phyloP scores from a whole-genome alignment of 1,140 invertebrate species.

The Lutraria rhynchaena region DNA sequence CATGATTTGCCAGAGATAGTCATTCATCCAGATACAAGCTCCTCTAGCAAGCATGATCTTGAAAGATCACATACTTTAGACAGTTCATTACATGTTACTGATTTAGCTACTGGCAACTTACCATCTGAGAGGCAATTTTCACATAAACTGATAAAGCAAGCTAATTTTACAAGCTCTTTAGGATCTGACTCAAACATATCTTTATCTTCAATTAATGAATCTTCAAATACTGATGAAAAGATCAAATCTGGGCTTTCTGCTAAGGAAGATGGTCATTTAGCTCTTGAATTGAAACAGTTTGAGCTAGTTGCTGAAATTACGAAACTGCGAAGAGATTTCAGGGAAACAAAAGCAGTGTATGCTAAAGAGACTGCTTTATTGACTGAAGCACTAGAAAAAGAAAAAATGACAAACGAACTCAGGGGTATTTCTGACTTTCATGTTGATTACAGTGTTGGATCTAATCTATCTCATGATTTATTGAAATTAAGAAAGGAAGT shows the following conservation, averaged over 20 bases:
- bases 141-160: constrained; percentile 5
- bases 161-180: constrained; percentile 13
- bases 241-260: constrained; percentile 51
- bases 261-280: constrained; percentile 58
- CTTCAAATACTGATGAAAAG: constrained; percentile 46
- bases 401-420: constrained; percentile 53
- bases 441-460: constrained; percentile 29
- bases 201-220: constrained; percentile 14
- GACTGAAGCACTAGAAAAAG: constrained; percentile 71
- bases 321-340: constrained; percentile 65
- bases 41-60: neutral
- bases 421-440: constrained; percentile 20
- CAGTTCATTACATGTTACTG: constrained; percentile 2
- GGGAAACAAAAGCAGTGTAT: constrained; percentile 76
- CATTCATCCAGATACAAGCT: neutral
- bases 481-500: constrained; percentile 65
- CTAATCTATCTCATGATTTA: constrained; percentile 54
- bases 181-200: constrained; percentile 7
- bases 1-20: constrained; percentile 20
- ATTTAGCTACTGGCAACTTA: constrained; percentile 3
- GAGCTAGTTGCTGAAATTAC: constrained; percentile 74
- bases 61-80: constrained; percentile 28
- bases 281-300: constrained; percentile 63
- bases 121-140: constrained; percentile 2
- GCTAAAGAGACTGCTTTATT: constrained; percentile 74